Conservation (phyloP, 2,797 vertebrate species). For the Hypotaenidia philippensis region DNA sequence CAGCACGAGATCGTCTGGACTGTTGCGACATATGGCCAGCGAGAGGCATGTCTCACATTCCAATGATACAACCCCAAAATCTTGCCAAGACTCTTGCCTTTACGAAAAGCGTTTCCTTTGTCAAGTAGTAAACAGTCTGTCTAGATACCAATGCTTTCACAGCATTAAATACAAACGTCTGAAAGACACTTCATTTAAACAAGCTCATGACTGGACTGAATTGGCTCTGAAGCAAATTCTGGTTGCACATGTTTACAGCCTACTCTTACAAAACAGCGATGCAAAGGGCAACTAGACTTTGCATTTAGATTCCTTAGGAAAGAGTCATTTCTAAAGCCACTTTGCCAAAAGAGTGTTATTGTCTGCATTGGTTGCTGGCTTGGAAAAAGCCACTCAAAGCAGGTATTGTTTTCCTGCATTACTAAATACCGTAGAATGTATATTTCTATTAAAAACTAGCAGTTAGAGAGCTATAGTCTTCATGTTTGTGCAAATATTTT, state of each 20-base stretch:
- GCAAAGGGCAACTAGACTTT: background rate
- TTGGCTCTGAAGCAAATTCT: conserved; percentile 28
- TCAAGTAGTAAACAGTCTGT: conserved; percentile 47
- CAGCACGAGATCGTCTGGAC: background rate
- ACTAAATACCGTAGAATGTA: background rate
- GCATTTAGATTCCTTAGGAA: conserved; percentile 40
- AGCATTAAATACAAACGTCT: conserved; percentile 48
- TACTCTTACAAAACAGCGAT: conserved; percentile 9
- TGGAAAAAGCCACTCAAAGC: background rate
- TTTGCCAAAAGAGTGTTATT: conserved; percentile 10
- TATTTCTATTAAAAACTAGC: background rate
- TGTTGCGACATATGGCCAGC: conserved; percentile 32
- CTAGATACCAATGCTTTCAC: conserved; percentile 24
- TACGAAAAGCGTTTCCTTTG: conserved; percentile 25
- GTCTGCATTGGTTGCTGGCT: background rate
- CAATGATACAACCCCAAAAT: conserved; percentile 33
- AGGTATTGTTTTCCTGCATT: background rate
- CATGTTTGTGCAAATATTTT: background rate
- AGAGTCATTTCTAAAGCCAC: background rate
- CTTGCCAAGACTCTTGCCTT: conserved; percentile 41
- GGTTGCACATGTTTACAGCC: background rate
- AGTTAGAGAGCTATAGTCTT: background rate
- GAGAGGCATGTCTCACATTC: conserved; percentile 37
- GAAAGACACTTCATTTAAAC: conserved; percentile 55
- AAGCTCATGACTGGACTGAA: conserved; percentile 6